phyloP scores from a whole-genome alignment of 2,113 vertebrate genomes.

The Mellivora capensis region DNA sequence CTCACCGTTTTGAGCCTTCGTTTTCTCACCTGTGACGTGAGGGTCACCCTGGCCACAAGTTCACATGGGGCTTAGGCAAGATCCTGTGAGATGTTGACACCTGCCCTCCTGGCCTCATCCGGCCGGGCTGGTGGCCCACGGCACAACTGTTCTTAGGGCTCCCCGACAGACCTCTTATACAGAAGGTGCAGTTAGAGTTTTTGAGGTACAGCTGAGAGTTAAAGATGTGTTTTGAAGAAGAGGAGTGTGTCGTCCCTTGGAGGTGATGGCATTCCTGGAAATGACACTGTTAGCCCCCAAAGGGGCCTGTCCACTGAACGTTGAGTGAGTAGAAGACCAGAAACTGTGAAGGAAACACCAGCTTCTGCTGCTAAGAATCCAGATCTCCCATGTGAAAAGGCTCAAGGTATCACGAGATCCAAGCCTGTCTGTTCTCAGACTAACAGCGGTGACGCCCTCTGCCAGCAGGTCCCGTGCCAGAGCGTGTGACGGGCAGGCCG shows the following conservation, averaged over 20 bases:
- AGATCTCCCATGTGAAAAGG: neutral
- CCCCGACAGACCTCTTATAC: neutral
- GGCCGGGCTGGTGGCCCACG: neutral
- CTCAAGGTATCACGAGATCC: too few species aligned
- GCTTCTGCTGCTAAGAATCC: neutral
- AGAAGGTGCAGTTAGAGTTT: neutral
- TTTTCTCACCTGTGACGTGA: neutral
- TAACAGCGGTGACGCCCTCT: accelerated
- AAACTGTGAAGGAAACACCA: neutral
- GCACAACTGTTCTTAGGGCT: too few species aligned
- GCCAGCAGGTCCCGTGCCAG: neutral
- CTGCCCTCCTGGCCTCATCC: neutral
- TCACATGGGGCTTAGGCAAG: neutral
- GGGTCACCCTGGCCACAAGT: too few species aligned
- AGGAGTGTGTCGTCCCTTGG: accelerated
- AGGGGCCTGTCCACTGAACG: neutral
- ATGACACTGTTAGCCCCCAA: accelerated
- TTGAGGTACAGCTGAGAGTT: neutral
- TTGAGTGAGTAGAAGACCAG: neutral
- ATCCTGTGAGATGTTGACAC: neutral
- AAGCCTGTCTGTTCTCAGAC: neutral
- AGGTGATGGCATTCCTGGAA: neutral
- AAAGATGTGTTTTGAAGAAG: neutral
- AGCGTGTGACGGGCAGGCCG: accelerated
- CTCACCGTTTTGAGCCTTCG: neutral